phyloP scores from a whole-genome alignment of 2,797 vertebrate genomes.

The Thripadectes ignobilis region DNA sequence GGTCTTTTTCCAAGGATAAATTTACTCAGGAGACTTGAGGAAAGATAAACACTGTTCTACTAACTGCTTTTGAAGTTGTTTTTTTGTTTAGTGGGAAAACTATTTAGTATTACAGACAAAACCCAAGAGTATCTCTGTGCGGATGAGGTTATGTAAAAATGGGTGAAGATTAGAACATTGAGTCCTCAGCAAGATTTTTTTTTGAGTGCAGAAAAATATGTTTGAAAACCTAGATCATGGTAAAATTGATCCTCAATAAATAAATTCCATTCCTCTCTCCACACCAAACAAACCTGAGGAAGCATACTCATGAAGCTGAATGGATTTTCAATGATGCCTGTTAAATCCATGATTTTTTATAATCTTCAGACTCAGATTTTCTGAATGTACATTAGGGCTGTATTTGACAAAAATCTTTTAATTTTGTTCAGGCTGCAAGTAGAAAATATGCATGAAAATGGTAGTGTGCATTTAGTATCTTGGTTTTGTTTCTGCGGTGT shows the following conservation, averaged over 20 bases:
- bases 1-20: neutral
- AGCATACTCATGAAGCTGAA: neutral
- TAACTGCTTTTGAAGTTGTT: neutral
- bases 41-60: neutral
- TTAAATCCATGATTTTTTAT: neutral
- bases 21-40: neutral
- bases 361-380: neutral
- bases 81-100: neutral
- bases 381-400: neutral
- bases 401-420: neutral
- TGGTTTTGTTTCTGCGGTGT: neutral
- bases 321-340: neutral
- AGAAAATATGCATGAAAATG: neutral
- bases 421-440: neutral
- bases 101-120: constrained; percentile 2
- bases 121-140: neutral
- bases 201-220: neutral
- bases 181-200: neutral
- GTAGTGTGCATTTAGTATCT: neutral
- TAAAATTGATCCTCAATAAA: neutral
- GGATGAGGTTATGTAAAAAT: neutral
- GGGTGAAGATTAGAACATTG: neutral
- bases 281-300: neutral
- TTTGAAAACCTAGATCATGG: neutral
- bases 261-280: neutral